Conservation (phyloP, 2,888 invertebrate genomes). For the Ephialtes manifestator region DNA sequence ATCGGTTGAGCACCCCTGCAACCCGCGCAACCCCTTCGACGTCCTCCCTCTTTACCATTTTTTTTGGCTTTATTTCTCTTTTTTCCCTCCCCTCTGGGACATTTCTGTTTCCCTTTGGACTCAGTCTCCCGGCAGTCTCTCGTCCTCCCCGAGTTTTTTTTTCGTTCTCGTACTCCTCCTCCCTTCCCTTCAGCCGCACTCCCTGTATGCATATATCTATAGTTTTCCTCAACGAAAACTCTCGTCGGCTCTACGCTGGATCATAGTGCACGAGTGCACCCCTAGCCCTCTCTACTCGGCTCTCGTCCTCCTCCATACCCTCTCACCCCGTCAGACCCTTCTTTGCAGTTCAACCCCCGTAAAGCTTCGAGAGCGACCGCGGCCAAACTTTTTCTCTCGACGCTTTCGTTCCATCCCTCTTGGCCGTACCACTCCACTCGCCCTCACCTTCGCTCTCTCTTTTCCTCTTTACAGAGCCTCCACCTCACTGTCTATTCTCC, state of each 20-base stretch:
- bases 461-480: slow-evolving; percentile 55
- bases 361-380: slow-evolving; percentile 76
- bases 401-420: slow-evolving; percentile 62
- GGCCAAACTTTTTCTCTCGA: slow-evolving; percentile 82
- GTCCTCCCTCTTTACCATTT: slow-evolving; percentile 64
- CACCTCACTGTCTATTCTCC: slow-evolving; percentile 53
- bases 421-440: slow-evolving; percentile 44
- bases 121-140: slow-evolving; percentile 52
- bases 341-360: slow-evolving; percentile 41
- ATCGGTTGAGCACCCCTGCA: slow-evolving; percentile 74
- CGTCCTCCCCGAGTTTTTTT: slow-evolving; percentile 54
- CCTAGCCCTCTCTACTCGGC: slow-evolving; percentile 42
- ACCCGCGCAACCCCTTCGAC: slow-evolving; percentile 69
- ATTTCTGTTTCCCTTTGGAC: slow-evolving; percentile 52
- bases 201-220: slow-evolving; percentile 33
- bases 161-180: slow-evolving; percentile 15
- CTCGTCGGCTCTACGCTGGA: slow-evolving; percentile 73
- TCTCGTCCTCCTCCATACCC: slow-evolving; percentile 18
- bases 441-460: slow-evolving; percentile 33
- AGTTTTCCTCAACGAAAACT: slow-evolving; percentile 76
- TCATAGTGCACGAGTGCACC: slow-evolving; percentile 75
- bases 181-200: slow-evolving; percentile 7
- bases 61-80: slow-evolving; percentile 50
- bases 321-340: slow-evolving; percentile 33
- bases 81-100: slow-evolving; percentile 33